Evolutionary conservation across 2,888 invertebrate species (phyloP), one percentile per base, ranked within the genome.

Genomic region (Eucera pruinosa): DNA sequence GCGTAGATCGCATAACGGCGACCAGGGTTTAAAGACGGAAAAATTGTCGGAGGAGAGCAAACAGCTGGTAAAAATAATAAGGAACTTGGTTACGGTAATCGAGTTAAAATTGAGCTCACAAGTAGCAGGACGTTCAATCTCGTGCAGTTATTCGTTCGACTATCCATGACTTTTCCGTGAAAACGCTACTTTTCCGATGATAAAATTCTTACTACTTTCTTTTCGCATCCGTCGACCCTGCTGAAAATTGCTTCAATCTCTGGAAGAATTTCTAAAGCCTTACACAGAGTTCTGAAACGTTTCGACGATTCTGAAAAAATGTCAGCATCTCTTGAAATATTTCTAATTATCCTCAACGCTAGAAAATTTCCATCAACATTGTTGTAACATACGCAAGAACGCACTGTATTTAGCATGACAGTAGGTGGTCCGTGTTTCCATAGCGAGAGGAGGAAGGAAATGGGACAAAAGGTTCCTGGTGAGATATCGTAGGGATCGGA

Each of bases 31-130:
- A 41, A 41, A 43, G 50, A 45, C 13, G 50, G 52, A 57, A 39
- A 57, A 58, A 52, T 67, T 50, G 52, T 50, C n/a, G 11, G 30
- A 18, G 33, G 2, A 18, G 18, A 45, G 62, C 50, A 23, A 66
- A 36, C 33, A 55, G 55, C 45, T 47, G 55, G 65, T 45, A 55
- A 45, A 55, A 45, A 66, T 66, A 66, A 66, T 66, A 66, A 66
- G 55, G 45, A 66, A 33, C 11, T 13, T 47, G 65, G 55, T 66
- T 66, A 55, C 65, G 33, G 55, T 66, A 66, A 66, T 66, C 55
- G 45, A 55, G 43, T 23, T 55, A 57, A 66, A 66, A 66, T 66
- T 66, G 65, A 66, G 65, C 65, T 25, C 13, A 57, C 13, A 55
- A 45, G 33, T 33, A 27, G 2, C 4, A 27, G 30, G 15, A 20